phyloP scores from a whole-genome alignment of 2,888 invertebrate genomes.

The Clusia tigrina region DNA sequence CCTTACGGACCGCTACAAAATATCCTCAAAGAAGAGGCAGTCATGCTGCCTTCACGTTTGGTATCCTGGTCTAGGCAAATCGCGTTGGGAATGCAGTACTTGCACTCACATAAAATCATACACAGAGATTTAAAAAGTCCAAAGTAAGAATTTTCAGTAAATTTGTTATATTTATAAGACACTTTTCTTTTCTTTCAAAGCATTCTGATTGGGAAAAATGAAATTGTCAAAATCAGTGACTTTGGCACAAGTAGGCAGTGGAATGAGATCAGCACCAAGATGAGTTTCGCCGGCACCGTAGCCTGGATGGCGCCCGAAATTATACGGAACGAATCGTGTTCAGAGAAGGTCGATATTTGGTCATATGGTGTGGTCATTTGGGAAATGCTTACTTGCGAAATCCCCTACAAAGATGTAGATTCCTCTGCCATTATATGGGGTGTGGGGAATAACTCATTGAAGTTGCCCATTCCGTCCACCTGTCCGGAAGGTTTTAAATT shows the following conservation, averaged over 20 bases:
- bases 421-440: constrained; percentile 98
- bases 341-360: constrained; percentile 98
- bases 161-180: not conserved
- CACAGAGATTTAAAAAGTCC: constrained; percentile 99
- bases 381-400: constrained; percentile 95
- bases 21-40: constrained; percentile 82
- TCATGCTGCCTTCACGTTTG: constrained; percentile 84
- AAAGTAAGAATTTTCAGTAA: constrained; percentile 77
- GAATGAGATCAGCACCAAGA: constrained; percentile 93
- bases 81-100: constrained; percentile 94
- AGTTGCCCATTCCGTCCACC: constrained; percentile 88
- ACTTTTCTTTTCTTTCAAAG: constrained; percentile 68
- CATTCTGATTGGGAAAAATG: constrained; percentile 82
- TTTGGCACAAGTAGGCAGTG: constrained; percentile 96
- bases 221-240: constrained; percentile 94
- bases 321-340: constrained; percentile 94
- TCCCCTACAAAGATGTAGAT: constrained; percentile 93
- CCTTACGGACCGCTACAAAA: constrained; percentile 94
- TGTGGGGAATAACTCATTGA: constrained; percentile 92
- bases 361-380: constrained; percentile 97
- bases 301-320: constrained; percentile 99
- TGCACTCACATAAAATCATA: constrained; percentile 95
- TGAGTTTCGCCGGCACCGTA: constrained; percentile 98
- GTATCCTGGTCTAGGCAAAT: constrained; percentile 96
- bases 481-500: constrained; percentile 89